These are phyloP conservation scores for Tromatobia lineatoria DNA, from an alignment of 2,888 invertebrate species.

Conservation along the genomic window DNA sequence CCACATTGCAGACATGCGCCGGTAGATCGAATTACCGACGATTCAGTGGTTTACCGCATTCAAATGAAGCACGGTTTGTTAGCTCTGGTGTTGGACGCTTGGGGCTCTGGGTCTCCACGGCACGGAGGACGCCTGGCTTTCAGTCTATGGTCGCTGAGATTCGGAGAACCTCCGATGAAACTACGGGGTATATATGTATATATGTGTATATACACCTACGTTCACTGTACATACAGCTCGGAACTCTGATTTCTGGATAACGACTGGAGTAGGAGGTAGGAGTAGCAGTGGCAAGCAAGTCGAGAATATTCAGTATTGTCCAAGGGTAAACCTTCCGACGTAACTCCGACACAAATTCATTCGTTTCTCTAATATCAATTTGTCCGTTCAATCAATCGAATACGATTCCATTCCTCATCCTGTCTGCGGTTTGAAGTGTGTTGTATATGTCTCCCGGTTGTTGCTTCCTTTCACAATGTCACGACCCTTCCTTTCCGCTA, in stretches of 20 bases:
- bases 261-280: slow-evolving; percentile 25
- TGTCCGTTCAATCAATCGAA: slow-evolving; percentile 55
- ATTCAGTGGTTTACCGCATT: slow-evolving; percentile 79
- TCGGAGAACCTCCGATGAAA: slow-evolving; percentile 54
- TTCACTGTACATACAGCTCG: slow-evolving; percentile 30
- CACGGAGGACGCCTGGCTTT: slow-evolving; percentile 64
- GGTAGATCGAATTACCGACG: slow-evolving; percentile 81
- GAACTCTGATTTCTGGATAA: slow-evolving; percentile 56
- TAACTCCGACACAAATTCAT: slow-evolving; percentile 7
- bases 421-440: slow-evolving; percentile 25
- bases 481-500: neutral
- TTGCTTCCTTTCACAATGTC: neutral
- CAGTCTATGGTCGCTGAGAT: slow-evolving; percentile 47
- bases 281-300: slow-evolving; percentile 4
- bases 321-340: slow-evolving; percentile 34
- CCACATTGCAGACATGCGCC: slow-evolving; percentile 69
- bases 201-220: neutral
- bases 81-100: slow-evolving; percentile 64
- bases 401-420: slow-evolving; percentile 14
- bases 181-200: slow-evolving; percentile 25
- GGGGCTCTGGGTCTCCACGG: slow-evolving; percentile 57
- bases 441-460: slow-evolving; percentile 26
- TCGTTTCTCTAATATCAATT: slow-evolving; percentile 60
- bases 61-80: slow-evolving; percentile 79
- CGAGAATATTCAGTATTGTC: slow-evolving; percentile 60